These are phyloP conservation scores for Galagoides demidoff DNA, from an alignment of 2,797 vertebrate genomes.

Conservation along the genomic window DNA sequence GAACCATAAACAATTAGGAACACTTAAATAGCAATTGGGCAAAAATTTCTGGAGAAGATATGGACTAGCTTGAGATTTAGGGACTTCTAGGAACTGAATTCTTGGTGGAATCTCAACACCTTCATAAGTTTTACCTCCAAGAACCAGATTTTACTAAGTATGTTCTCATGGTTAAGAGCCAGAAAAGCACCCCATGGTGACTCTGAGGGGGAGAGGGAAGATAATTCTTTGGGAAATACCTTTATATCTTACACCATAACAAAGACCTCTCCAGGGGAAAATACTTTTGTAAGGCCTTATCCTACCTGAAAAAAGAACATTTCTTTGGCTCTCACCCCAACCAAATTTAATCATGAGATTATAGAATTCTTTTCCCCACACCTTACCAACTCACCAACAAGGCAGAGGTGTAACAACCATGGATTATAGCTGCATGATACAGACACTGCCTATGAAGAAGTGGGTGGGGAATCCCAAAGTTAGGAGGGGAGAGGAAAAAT, in stretches of 20 bases:
- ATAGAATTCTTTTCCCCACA: neutral
- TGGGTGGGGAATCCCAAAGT: neutral
- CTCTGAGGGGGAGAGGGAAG: neutral
- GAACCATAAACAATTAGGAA: neutral
- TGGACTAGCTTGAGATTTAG: neutral
- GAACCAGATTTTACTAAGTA: neutral
- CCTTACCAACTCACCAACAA: neutral
- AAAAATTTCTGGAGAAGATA: neutral
- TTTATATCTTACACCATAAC: neutral
- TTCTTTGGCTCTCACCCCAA: neutral
- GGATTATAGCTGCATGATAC: neutral
- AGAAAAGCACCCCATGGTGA: neutral
- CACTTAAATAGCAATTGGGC: neutral
- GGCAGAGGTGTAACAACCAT: neutral
- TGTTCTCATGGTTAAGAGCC: neutral
- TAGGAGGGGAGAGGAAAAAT: neutral
- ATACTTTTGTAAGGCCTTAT: neutral
- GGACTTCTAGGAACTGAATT: too few species aligned
- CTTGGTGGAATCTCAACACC: too few species aligned
- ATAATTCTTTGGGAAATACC: neutral
- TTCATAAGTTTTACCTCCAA: neutral
- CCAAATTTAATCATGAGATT: neutral
- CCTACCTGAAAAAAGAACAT: neutral
- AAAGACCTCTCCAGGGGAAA: neutral
- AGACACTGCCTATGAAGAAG: neutral